Percentiles rank a stretch among this genome's conserved stretches.
These are phyloP conservation scores for Tryphoninae sp. DNA, from an alignment of 2,888 invertebrate genomes.

Conservation along the genomic window DNA sequence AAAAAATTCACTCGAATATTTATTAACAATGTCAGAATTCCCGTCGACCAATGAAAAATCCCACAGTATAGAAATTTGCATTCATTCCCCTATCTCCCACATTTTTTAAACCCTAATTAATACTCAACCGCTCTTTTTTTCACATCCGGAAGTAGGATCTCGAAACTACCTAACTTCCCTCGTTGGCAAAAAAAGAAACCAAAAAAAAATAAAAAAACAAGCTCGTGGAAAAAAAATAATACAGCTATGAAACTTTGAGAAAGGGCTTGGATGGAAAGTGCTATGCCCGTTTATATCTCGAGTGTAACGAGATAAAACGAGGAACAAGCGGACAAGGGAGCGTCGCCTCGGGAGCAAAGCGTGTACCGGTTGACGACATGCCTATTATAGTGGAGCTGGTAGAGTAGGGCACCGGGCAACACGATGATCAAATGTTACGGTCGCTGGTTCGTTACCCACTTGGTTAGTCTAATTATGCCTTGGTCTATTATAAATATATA, in stretches of 20 bases:
- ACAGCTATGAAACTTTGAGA: constrained; percentile 36
- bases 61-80: too few relatives aligned
- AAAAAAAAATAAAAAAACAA: not conserved
- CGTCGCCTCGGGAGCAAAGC: constrained; percentile 14
- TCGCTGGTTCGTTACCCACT: constrained; percentile 68
- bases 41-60: too few relatives aligned
- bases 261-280: constrained; percentile 33
- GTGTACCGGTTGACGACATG: constrained; percentile 16
- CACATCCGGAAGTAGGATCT: too few relatives aligned
- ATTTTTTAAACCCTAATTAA: too few relatives aligned
- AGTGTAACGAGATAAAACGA: constrained; percentile 39
- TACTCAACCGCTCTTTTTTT: too few relatives aligned
- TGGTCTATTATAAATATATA: constrained; percentile 55
- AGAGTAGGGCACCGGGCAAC: constrained; percentile 59
- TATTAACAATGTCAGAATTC: too few relatives aligned
- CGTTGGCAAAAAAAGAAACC: too few relatives aligned
- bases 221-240: not conserved
- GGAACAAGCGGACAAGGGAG: constrained; percentile 17
- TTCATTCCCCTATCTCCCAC: too few relatives aligned
- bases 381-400: constrained; percentile 30
- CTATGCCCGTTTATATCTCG: constrained; percentile 33
- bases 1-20: too few relatives aligned
- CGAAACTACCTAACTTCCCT: too few relatives aligned
- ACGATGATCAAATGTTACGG: constrained; percentile 69
- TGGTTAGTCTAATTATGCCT: constrained; percentile 66